Conservation (phyloP, 2,888 invertebrate species). For the Patella depressa region DNA sequence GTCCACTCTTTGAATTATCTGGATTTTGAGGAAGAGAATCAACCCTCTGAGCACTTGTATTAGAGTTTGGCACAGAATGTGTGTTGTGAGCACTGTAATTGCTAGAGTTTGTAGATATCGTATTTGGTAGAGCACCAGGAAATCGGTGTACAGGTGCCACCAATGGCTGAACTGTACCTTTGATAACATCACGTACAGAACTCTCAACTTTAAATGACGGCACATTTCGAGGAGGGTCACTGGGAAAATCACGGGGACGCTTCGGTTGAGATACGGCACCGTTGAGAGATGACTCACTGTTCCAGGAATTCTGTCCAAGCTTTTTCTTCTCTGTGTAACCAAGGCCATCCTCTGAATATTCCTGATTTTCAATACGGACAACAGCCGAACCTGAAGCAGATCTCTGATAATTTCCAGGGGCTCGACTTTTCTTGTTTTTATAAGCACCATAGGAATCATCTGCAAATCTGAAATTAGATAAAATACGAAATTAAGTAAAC, state of each 20-base stretch:
- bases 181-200: constrained; percentile 5
- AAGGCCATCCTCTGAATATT: background rate
- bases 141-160: background rate
- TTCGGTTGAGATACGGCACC: background rate
- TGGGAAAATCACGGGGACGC: constrained; percentile 10
- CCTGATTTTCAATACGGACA: constrained; percentile 15
- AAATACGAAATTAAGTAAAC: background rate
- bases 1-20: background rate
- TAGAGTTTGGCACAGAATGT: background rate
- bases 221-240: constrained; percentile 9
- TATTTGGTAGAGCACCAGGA: background rate
- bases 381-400: constrained; percentile 52
- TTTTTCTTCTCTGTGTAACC: constrained; percentile 12
- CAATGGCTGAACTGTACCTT: constrained; percentile 13
- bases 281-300: constrained; percentile 39
- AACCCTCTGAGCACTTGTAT: background rate
- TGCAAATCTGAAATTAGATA: constrained; percentile 49
- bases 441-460: constrained; percentile 59
- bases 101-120: background rate
- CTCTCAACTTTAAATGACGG: constrained; percentile 21
- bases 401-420: constrained; percentile 55
- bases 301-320: constrained; percentile 34
- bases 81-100: constrained; percentile 4
- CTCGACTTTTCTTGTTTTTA: constrained; percentile 50
- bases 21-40: background rate